These are phyloP conservation scores for Macrosoma leucophasiata DNA, from an alignment of 2,888 invertebrate genomes.

Conservation along the genomic window DNA sequence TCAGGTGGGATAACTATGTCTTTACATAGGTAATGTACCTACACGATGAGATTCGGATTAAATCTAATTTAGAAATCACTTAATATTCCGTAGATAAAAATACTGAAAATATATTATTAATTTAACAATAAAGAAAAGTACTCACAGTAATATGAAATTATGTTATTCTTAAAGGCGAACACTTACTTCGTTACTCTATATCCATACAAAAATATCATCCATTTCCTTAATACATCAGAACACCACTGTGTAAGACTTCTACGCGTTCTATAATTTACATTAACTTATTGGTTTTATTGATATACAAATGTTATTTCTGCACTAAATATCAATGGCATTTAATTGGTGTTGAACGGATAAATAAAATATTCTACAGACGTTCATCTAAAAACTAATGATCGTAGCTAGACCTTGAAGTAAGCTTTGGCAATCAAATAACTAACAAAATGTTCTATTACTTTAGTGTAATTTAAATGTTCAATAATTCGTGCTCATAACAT, in stretches of 20 bases:
- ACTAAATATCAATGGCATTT: constrained; percentile 6
- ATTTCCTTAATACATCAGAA: constrained; percentile 62
- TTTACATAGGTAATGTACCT: constrained; percentile 31
- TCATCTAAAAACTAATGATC: constrained; percentile 5
- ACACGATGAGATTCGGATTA: constrained; percentile 33
- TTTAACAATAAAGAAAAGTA: too few relatives aligned
- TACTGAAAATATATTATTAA: constrained; percentile 7
- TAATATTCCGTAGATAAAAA: too few relatives aligned
- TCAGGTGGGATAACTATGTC: constrained; percentile 61
- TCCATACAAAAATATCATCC: constrained; percentile 72
- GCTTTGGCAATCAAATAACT: constrained; percentile 38
- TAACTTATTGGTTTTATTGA: constrained; percentile 3
- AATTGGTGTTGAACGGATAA: constrained; percentile 14
- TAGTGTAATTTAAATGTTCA: constrained; percentile 21
- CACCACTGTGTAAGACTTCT: too few relatives aligned
- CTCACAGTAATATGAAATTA: constrained; percentile 7
- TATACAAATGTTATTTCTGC: background rate
- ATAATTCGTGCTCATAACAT: constrained; percentile 24
- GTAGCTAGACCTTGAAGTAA: constrained; percentile 27
- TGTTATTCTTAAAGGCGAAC: constrained; percentile 48
- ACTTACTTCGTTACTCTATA: constrained; percentile 48
- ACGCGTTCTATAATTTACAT: too few relatives aligned
- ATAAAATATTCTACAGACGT: constrained; percentile 5
- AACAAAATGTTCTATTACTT: too few relatives aligned
- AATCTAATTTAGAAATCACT: constrained; percentile 3